phyloP scores from a whole-genome alignment of 1,140 invertebrate species.

The Neodiprion lecontei region DNA sequence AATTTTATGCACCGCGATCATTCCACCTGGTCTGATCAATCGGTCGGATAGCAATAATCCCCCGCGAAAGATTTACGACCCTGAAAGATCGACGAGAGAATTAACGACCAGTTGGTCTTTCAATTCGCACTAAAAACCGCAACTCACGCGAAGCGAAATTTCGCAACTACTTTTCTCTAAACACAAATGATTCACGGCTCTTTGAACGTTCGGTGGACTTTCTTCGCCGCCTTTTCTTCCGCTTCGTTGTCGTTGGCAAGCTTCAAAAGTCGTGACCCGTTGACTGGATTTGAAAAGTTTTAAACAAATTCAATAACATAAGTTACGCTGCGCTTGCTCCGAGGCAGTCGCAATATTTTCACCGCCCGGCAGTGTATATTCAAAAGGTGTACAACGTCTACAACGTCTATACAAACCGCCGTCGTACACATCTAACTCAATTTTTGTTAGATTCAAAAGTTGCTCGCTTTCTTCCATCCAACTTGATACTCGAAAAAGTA shows the following conservation, averaged over 20 bases:
- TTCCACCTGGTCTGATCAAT: too few species aligned
- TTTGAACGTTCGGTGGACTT: not conserved
- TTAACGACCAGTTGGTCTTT: too few species aligned
- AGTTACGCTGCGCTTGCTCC: conserved; percentile 10
- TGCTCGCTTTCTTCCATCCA: not conserved
- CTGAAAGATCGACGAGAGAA: too few species aligned
- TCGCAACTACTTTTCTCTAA: not conserved
- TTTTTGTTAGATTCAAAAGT: not conserved
- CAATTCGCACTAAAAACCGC: not conserved
- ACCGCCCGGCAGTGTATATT: not conserved
- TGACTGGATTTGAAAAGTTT: conserved; percentile 40
- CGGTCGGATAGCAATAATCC: too few species aligned
- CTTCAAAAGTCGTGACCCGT: not conserved
- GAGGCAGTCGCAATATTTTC: not conserved
- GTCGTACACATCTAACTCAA: not conserved
- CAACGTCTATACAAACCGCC: not conserved
- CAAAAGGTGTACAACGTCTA: not conserved
- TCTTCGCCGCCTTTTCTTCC: not conserved
- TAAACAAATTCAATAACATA: conserved; percentile 45
- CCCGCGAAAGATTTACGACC: too few species aligned
- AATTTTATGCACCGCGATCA: too few species aligned
- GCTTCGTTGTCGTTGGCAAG: not conserved
- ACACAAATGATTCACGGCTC: not conserved
- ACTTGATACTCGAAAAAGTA: not conserved
- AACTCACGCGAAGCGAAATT: not conserved